Evolutionary conservation across 2,797 vertebrate species (phyloP).

Genomic region (Aulostomus chinensis): DNA sequence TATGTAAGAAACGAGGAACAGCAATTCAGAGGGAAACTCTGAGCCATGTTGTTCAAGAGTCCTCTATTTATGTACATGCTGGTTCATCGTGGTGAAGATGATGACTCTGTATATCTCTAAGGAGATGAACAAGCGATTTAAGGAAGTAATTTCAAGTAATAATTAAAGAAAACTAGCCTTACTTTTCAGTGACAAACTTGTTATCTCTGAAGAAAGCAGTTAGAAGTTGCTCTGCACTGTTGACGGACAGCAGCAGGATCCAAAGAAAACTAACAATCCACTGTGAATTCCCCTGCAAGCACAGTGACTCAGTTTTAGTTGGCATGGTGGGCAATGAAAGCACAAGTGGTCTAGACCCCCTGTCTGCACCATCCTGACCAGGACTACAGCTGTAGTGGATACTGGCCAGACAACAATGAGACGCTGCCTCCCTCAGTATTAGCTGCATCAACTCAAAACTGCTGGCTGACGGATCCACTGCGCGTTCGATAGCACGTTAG

Average conservation of each 20-base stretch:
- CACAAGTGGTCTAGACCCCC: constrained; percentile 28
- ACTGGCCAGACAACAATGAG: constrained; percentile 24
- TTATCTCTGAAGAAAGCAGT: constrained; percentile 31
- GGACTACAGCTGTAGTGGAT: constrained; percentile 19
- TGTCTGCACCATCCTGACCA: constrained; percentile 30
- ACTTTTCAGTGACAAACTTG: constrained; percentile 27
- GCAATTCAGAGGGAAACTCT: too few relatives aligned
- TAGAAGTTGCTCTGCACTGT: constrained; percentile 17
- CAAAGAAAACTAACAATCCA: constrained; percentile 54
- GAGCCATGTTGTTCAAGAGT: too few relatives aligned
- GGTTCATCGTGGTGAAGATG: too few relatives aligned
- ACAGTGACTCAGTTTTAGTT: constrained; percentile 48
- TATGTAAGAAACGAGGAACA: too few relatives aligned
- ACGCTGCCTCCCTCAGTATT: constrained; percentile 5
- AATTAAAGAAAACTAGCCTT: constrained; percentile 27
- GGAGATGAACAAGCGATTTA: constrained; percentile 5
- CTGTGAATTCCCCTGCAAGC: constrained; percentile 43
- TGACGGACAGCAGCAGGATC: constrained; percentile 30
- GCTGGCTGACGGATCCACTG: not conserved
- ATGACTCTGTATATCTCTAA: too few relatives aligned
- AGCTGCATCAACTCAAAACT: not conserved
- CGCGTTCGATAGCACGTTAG: constrained; percentile 13
- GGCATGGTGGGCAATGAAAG: constrained; percentile 48
- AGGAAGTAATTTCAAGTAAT: constrained; percentile 12
- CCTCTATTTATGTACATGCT: too few relatives aligned